Conservation (phyloP, 2,113 vertebrate genomes). For the Stictonetta naevosa region DNA sequence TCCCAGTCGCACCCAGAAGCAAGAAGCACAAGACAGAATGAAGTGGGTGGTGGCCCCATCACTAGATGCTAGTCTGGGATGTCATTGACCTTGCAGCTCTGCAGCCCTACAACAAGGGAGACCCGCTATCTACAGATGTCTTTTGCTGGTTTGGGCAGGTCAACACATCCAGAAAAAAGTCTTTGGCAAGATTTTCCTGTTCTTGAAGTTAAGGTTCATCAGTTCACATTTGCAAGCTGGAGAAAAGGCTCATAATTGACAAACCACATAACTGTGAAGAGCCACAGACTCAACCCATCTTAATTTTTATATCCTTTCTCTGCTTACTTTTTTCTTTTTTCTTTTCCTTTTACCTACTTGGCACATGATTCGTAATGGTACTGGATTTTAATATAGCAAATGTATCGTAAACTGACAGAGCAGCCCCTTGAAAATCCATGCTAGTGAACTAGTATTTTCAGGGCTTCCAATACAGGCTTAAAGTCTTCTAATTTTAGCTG, state of each 20-base stretch:
- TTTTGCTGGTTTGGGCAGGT: not conserved
- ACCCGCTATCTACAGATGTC: not conserved
- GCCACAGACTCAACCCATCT: not conserved
- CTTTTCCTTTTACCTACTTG: not conserved
- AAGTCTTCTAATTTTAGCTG: not conserved
- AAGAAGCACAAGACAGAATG: accelerated
- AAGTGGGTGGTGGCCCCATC: accelerated
- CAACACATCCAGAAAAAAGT: not conserved
- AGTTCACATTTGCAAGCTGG: not conserved
- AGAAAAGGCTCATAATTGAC: not conserved
- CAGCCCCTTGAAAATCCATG: not conserved
- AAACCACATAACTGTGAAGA: not conserved
- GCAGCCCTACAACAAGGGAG: not conserved
- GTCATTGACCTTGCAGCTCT: not conserved
- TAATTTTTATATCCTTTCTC: not conserved
- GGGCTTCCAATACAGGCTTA: not conserved
- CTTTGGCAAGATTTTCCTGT: not conserved
- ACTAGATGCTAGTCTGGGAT: accelerated
- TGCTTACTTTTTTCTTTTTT: not conserved
- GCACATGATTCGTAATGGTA: not conserved
- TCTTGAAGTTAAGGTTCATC: not conserved
- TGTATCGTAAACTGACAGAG: not conserved
- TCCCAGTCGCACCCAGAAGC: not conserved
- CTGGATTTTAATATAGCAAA: not conserved
- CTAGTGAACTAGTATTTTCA: not conserved